Conservation (phyloP, 1,140 invertebrate genomes). For the Littorina saxatilis region DNA sequence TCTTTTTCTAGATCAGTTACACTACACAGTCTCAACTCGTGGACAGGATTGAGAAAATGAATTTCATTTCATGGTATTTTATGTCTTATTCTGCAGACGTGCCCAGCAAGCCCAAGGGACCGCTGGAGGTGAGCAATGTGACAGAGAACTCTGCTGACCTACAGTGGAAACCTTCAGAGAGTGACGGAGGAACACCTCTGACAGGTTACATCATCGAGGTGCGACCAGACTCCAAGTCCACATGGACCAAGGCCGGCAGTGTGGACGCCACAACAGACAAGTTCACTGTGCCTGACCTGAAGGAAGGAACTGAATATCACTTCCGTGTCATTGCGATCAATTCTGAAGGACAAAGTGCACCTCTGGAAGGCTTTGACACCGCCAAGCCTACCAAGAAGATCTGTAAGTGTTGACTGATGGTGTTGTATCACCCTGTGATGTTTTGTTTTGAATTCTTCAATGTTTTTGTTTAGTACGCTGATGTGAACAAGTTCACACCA, state of each 20-base stretch:
- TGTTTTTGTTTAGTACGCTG: neutral
- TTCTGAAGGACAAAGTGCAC: conserved; percentile 93
- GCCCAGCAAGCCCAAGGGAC: conserved; percentile 75
- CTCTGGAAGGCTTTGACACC: conserved; percentile 92
- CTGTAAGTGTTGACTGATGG: conserved; percentile 80
- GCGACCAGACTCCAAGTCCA: conserved; percentile 86
- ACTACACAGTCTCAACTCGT: neutral
- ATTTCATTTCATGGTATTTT: neutral
- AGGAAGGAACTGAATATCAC: conserved; percentile 92
- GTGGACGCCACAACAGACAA: conserved; percentile 83
- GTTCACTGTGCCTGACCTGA: conserved; percentile 85
- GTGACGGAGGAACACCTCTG: conserved; percentile 96
- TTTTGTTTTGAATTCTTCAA: neutral
- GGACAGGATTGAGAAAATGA: neutral
- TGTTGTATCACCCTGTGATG: neutral
- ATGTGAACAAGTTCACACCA: too few species aligned
- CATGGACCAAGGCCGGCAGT: conserved; percentile 80
- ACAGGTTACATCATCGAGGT: conserved; percentile 95
- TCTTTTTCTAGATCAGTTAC: too few species aligned
- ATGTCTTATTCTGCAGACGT: conserved; percentile 51
- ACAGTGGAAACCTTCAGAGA: conserved; percentile 93
- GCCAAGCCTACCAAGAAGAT: conserved; percentile 97
- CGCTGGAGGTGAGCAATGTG: conserved; percentile 95
- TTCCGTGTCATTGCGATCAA: conserved; percentile 97
- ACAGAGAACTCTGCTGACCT: conserved; percentile 94